Base-by-base conservation (phyloP, 2,797 vertebrate genomes). In the Microtus californicus region DNA sequence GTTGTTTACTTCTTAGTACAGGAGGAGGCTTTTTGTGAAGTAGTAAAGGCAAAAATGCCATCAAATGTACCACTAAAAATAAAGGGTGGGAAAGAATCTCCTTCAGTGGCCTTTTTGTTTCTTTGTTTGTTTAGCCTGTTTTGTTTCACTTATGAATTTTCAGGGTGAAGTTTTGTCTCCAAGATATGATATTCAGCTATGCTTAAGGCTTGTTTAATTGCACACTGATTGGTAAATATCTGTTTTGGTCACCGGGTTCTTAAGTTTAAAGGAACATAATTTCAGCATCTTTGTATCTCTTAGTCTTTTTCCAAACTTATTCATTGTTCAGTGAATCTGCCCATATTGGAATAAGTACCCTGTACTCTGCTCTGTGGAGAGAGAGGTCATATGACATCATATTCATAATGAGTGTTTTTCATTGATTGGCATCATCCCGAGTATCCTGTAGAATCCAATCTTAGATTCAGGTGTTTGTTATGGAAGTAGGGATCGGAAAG, bases 191-290 rank as follows among this genome's bases (percentile, higher is more conserved):
- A 63, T 56, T 27, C 59, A 73, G 83, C 69, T 93, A 59, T 91
- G 40, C 61, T 93, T 59, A 79, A 73, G 59, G 80, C 83, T 94
- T 96, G 34, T 87, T 94, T 94, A 90, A 81, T 80, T 93, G 95
- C 61, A 90, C 88, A 73, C 17, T 94, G 40, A 91, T 80, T 89
- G 83, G 37, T 56, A 89, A 94, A 56, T 91, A 93, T 82, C 45
- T 90, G 88, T 81, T 93, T 92, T 78, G 81, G 65, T 45, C 48
- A 43, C 51, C 69, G n/a, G 65, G 31, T 90, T 94, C 86, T 94
- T 87, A 14, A 82, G 40, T 90, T 45, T 59, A 37, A 48, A 54
- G 25, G 48, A 87, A 78, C 25, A 67, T 71, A 91, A 63, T 69
- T 93, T 97, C 34, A 21, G 14, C 86, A 78, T 90, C 29, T 63